Percentiles rank a stretch among this genome's conserved stretches.
phyloP scores from a whole-genome alignment of 2,888 invertebrate genomes.

The Dasypolia templi region DNA sequence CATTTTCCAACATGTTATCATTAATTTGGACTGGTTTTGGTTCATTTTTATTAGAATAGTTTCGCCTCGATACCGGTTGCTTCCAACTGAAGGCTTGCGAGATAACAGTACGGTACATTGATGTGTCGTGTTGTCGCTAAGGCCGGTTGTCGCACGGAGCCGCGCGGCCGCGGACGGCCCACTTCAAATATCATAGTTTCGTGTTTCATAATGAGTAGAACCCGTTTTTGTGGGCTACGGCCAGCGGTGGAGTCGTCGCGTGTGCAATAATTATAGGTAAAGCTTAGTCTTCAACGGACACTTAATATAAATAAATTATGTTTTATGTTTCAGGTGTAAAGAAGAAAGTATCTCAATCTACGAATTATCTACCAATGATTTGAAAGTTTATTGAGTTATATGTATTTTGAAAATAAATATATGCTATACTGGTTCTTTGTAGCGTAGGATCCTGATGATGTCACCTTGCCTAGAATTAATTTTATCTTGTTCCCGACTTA shows the following conservation, averaged over 20 bases:
- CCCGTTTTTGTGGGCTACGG: slow-evolving; percentile 84
- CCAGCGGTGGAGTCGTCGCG: slow-evolving; percentile 78
- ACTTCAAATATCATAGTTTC: slow-evolving; percentile 88
- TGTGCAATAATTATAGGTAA: slow-evolving; percentile 52
- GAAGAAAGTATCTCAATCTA: neutral
- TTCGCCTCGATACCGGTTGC: slow-evolving; percentile 88
- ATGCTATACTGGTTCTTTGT: neutral
- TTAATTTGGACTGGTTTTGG: slow-evolving; percentile 87
- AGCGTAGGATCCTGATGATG: neutral
- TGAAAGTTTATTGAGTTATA: neutral
- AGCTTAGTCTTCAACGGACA: slow-evolving; percentile 29
- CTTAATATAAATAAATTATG: neutral
- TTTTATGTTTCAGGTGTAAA: neutral
- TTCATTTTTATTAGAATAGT: slow-evolving; percentile 88
- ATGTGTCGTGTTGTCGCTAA: slow-evolving; percentile 73
- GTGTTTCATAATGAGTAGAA: slow-evolving; percentile 89
- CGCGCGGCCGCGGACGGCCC: slow-evolving; percentile 52
- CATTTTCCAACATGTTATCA: slow-evolving; percentile 77
- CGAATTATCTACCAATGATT: neutral
- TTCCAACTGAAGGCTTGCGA: slow-evolving; percentile 82
- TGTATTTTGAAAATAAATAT: neutral
- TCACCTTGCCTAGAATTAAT: neutral
- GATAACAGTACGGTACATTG: slow-evolving; percentile 89
- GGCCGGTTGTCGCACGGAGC: slow-evolving; percentile 69
- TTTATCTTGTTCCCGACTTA: neutral